Evolutionary conservation across 2,888 invertebrate species (phyloP).

Genomic region (Phania funesta): DNA sequence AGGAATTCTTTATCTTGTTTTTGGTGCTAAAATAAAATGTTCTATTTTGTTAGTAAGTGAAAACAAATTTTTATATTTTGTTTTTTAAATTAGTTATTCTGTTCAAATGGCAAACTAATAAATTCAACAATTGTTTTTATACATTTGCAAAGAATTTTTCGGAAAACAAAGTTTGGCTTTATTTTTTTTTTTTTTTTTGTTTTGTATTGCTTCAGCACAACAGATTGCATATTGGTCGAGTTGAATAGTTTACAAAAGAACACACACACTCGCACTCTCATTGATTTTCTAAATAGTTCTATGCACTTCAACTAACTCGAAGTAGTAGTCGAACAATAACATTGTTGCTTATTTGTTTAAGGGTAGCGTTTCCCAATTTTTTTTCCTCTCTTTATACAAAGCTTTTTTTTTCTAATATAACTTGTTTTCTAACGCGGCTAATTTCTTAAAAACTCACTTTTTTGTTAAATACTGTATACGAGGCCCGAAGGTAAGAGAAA

Average conservation of each 20-base stretch:
- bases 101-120: slow-evolving; percentile 10
- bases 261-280: not conserved
- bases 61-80: slow-evolving; percentile 25
- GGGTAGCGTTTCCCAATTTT: not conserved
- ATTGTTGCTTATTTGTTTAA: slow-evolving; percentile 51
- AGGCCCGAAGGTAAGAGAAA: no score
- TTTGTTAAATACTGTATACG: no score
- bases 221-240: slow-evolving; percentile 33
- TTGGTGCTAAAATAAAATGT: slow-evolving; percentile 35
- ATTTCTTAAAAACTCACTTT: no score
- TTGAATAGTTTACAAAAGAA: slow-evolving; percentile 9
- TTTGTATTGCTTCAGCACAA: slow-evolving; percentile 21
- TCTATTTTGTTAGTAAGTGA: slow-evolving; percentile 36
- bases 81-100: slow-evolving; percentile 9
- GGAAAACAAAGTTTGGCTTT: slow-evolving; percentile 30
- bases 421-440: not conserved
- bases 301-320: slow-evolving; percentile 58
- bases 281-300: slow-evolving; percentile 61
- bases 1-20: slow-evolving; percentile 17
- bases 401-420: not conserved
- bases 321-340: slow-evolving; percentile 56
- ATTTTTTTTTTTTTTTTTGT: slow-evolving; percentile 20
- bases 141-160: slow-evolving; percentile 20
- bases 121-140: slow-evolving; percentile 46
- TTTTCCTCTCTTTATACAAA: not conserved